These are phyloP conservation scores for Prinia subflava DNA, from an alignment of 2,113 vertebrate species.

Conservation along the genomic window DNA sequence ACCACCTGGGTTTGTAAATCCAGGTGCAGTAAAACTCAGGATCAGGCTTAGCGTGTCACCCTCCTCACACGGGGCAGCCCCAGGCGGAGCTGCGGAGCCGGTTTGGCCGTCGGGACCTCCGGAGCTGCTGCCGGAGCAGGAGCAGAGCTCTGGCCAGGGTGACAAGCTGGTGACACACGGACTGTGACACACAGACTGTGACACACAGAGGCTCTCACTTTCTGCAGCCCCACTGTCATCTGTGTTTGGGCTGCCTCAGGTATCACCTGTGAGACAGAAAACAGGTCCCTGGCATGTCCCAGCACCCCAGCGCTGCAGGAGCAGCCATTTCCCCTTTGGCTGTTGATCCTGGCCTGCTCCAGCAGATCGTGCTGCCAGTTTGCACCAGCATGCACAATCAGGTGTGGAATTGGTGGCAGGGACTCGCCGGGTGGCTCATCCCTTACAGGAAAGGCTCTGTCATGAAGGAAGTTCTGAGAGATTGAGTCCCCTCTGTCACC, in stretches of 20 bases:
- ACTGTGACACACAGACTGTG: background rate
- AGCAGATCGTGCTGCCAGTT: background rate
- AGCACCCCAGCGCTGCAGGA: background rate
- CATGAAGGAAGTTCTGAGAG: background rate
- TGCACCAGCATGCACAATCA: background rate
- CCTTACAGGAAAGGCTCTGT: background rate
- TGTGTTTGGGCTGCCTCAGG: fast-evolving
- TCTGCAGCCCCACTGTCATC: background rate
- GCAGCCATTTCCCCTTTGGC: background rate
- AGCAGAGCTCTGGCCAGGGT: background rate
- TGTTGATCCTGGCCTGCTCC: background rate
- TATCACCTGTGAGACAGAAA: background rate
- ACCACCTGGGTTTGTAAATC: background rate
- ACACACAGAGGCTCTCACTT: background rate
- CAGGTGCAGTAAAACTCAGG: fast-evolving
- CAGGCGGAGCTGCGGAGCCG: background rate
- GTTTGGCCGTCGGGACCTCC: background rate
- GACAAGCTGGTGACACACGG: fast-evolving
- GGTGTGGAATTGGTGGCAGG: background rate
- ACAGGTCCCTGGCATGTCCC: background rate
- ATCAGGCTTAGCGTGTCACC: fast-evolving
- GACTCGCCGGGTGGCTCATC: background rate
- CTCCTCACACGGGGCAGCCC: background rate
- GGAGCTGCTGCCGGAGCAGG: fast-evolving
- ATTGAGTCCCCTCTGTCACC: background rate